Conservation (phyloP, 2,888 invertebrate genomes). For the Plebejus argus region DNA sequence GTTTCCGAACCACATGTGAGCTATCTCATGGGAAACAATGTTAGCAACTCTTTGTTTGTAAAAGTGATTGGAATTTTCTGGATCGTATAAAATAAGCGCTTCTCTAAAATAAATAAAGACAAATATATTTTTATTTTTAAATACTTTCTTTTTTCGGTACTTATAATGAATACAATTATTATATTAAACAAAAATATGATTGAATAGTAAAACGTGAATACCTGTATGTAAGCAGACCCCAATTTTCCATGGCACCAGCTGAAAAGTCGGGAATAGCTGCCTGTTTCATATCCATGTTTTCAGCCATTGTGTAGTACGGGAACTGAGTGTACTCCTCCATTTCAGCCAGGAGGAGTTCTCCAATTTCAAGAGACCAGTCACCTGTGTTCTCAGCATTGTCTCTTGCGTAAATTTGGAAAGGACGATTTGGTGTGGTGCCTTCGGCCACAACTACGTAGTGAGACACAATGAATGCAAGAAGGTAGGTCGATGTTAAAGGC, state of each 20-base stretch:
- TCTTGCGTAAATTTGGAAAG: slow-evolving; percentile 70
- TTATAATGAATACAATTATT: too few species aligned
- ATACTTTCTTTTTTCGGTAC: too few species aligned
- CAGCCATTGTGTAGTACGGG: slow-evolving; percentile 76
- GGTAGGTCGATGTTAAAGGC: slow-evolving; percentile 88
- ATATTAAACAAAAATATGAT: not conserved
- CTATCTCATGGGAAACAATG: slow-evolving; percentile 88
- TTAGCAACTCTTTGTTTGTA: slow-evolving; percentile 84
- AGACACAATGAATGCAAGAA: slow-evolving; percentile 93
- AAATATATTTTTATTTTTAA: too few species aligned
- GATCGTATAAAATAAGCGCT: slow-evolving; percentile 78
- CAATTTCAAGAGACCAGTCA: slow-evolving; percentile 68
- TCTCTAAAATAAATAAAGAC: slow-evolving; percentile 68
- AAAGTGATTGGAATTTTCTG: slow-evolving; percentile 70
- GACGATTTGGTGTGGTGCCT: slow-evolving; percentile 49
- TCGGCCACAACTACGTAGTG: slow-evolving; percentile 76
- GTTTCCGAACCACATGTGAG: slow-evolving; percentile 93
- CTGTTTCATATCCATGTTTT: slow-evolving; percentile 81
- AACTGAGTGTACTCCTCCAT: slow-evolving; percentile 82
- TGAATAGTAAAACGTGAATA: slow-evolving; percentile 46
- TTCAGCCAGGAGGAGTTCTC: slow-evolving; percentile 65
- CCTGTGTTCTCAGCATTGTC: slow-evolving; percentile 64
- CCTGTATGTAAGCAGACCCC: slow-evolving; percentile 91
- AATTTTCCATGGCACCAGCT: slow-evolving; percentile 92
- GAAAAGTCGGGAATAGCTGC: slow-evolving; percentile 90